phyloP scores from a whole-genome alignment of 1,140 invertebrate genomes.

The Macrobrachium rosenbergii region DNA sequence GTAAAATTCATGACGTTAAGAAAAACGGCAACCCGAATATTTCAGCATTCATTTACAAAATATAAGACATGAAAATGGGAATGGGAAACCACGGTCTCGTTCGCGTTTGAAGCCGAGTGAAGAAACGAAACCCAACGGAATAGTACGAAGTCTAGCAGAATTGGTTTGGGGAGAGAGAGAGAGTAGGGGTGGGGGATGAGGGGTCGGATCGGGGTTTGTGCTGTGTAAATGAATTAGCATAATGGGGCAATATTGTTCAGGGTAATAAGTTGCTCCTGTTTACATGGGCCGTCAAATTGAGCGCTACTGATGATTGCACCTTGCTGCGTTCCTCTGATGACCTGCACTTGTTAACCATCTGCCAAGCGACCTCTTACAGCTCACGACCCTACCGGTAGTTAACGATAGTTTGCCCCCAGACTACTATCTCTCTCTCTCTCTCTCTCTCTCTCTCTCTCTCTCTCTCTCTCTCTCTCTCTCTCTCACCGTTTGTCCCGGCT shows the following conservation, averaged over 20 bases:
- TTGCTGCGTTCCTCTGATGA: constrained; percentile 51
- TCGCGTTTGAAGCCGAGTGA: too few species aligned
- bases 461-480: background rate
- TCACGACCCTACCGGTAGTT: background rate
- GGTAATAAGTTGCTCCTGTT: constrained; percentile 63
- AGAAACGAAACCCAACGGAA: constrained; percentile 38
- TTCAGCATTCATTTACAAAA: too few species aligned
- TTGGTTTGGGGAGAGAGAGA: too few species aligned
- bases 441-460: background rate
- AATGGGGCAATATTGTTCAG: constrained; percentile 62
- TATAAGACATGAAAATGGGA: too few species aligned
- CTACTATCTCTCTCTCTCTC: background rate
- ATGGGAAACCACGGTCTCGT: too few species aligned
- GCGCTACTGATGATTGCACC: constrained; percentile 61
- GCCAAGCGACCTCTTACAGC: background rate
- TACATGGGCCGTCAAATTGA: constrained; percentile 60
- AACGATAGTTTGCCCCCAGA: background rate
- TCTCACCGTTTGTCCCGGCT: background rate
- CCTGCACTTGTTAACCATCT: background rate
- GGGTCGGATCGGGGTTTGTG: constrained; percentile 33
- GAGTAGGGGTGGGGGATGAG: background rate
- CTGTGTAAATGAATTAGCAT: constrained; percentile 64
- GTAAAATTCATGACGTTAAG: too few species aligned
- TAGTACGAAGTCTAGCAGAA: constrained; percentile 19
- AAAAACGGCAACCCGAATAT: too few species aligned